phyloP scores from a whole-genome alignment of 2,888 invertebrate species.

The Meandrusa payeni region DNA sequence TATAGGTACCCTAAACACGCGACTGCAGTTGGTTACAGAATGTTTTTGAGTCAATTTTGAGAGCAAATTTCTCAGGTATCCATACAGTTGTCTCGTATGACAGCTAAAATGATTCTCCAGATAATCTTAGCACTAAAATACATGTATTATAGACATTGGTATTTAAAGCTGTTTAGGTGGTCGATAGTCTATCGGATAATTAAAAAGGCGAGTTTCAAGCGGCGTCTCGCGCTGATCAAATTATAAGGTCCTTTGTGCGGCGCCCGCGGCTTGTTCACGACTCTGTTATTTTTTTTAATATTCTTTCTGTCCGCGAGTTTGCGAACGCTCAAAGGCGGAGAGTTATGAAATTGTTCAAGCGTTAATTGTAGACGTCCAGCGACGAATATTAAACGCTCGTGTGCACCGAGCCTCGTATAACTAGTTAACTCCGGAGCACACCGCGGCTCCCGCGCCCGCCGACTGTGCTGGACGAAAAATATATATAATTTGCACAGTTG shows the following conservation, averaged over 20 bases:
- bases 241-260: slow-evolving; percentile 47
- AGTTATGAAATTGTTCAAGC: slow-evolving; percentile 79
- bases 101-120: too few species aligned
- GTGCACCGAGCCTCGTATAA: slow-evolving; percentile 54
- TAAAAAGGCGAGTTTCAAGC: slow-evolving; percentile 4
- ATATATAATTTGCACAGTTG: slow-evolving; percentile 61
- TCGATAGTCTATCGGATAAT: not conserved
- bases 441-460: slow-evolving; percentile 36
- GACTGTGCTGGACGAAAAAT: slow-evolving; percentile 51
- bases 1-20: too few species aligned
- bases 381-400: slow-evolving; percentile 73
- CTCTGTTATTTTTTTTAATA: slow-evolving; percentile 58
- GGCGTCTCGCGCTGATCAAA: slow-evolving; percentile 58
- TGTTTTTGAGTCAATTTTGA: too few species aligned
- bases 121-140: too few species aligned
- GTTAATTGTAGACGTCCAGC: slow-evolving; percentile 77
- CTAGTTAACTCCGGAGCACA: slow-evolving; percentile 62
- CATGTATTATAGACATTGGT: too few species aligned
- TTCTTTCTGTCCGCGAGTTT: slow-evolving; percentile 49
- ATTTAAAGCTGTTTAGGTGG: too few species aligned
- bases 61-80: too few species aligned
- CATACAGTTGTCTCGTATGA: too few species aligned
- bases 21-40: too few species aligned
- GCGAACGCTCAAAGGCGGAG: slow-evolving; percentile 69
- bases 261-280: slow-evolving; percentile 49